Base-by-base conservation (phyloP, 2,888 invertebrate genomes). In the Brachyptera risi region DNA sequence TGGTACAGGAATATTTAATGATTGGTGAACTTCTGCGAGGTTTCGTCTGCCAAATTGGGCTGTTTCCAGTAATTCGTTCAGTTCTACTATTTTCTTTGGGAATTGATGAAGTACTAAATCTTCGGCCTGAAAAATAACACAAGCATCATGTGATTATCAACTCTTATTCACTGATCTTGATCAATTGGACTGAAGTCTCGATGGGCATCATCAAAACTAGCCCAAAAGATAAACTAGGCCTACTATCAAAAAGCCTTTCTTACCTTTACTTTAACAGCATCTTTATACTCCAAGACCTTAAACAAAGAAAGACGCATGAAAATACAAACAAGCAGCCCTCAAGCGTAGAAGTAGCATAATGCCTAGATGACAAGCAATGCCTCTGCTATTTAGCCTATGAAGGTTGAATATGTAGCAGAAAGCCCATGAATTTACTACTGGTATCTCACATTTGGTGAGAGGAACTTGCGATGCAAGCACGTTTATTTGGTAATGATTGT, bases 251-350 rank as follows among this genome's bases (percentile, higher is more conserved):
- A 1, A 9, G 11, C 17, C 7, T 42, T 19, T 35, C 72, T 69
- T 73, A 80, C 81, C 79, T 93, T 91, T 67, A 83, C 82, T 76
- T 92, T 93, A 65, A 93, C 79, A 64, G 87, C 86, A 72, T 93
- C 92, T 79, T 93, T 94, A 78, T 93, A 95, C 69, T 92, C 91
- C 76, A 91, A 88, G 68, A 93, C 92, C 92, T 92, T n/a, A n/a
- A n/a, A n/a, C n/a, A n/a, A n/a, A n/a, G n/a, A n/a, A n/a, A n/a
- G n/a, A n/a, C n/a, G n/a, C n/a, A n/a, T n/a, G n/a, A n/a, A n/a
- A n/a, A n/a, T n/a, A n/a, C n/a, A n/a, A n/a, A n/a, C n/a, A n/a
- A n/a, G n/a, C n/a, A n/a, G n/a, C n/a, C n/a, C n/a, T n/a, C n/a
- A n/a, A n/a, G n/a, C n/a, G n/a, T n/a, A n/a, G n/a, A n/a, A n/a